Base-by-base conservation (phyloP, 2,888 invertebrate genomes). In the Orthonevra nobilis region DNA sequence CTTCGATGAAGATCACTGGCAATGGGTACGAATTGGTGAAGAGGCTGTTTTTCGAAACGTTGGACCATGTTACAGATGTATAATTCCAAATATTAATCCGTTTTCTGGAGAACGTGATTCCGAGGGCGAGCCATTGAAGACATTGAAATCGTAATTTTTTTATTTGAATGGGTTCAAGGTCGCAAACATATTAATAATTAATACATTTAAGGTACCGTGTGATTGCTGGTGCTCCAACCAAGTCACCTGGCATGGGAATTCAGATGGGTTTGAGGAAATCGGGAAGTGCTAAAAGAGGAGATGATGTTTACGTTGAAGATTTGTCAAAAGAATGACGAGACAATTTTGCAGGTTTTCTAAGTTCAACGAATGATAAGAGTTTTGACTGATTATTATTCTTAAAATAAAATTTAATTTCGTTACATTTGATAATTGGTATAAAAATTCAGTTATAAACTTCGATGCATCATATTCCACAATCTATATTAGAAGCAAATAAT, bases 1-100 rank as follows among this genome's bases (percentile, higher is more conserved):
- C 0, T 92, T 91, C 83, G 93, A 91, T 1, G 94, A 95, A 86
- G 94, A 95, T 83, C 86, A 89, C 3, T 95, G 94, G 94, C 91
- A 92, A 60, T 94, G 92, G 89, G 86, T 94, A 2, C 92, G 91
- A 85, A 92, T 95, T 58, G 93, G 94, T 5, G 60, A 84, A 0
- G 70, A 84, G 0, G 81, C 84, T 0, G 50, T 85, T 1, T 86
- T 86, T 14, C 82, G 85, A 5, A 77, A 81, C 15, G 86, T 81
- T 46, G 85, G 54, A 84, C 72, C 86, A 6, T 86, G 88, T 86
- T 86, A 81, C 82, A 92, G 93, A 82, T 95, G 95, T 84, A 88
- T 93, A n/a, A 85, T 94, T 73, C 93, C 93, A 0, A 94, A 93
- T 0, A 91, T 94, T 0, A 91, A 94, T 85, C 92, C 92, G 0